These are phyloP conservation scores for Cylindroiulus punctatus DNA, from an alignment of 2,888 invertebrate species.

Conservation along the genomic window DNA sequence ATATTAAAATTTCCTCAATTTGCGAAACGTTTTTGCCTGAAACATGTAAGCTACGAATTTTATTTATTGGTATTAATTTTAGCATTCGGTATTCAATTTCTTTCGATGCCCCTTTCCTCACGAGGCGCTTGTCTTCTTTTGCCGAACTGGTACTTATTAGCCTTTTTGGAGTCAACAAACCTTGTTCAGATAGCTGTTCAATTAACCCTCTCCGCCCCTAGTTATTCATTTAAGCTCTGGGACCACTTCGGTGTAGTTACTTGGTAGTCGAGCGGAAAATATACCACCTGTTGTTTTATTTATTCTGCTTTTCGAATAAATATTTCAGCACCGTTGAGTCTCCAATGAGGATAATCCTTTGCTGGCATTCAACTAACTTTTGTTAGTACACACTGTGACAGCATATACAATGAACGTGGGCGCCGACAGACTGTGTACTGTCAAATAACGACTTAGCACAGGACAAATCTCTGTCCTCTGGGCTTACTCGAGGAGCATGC, in stretches of 20 bases:
- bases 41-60: too few species aligned
- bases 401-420: not conserved
- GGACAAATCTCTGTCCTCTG: not conserved
- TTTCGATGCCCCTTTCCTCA: not conserved
- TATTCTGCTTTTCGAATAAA: not conserved
- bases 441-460: not conserved
- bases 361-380: constrained; percentile 9
- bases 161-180: not conserved
- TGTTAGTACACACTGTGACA: not conserved
- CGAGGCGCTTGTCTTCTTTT: not conserved
- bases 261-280: not conserved
- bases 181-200: not conserved
- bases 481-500: not conserved
- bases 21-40: too few species aligned
- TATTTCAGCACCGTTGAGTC: not conserved
- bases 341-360: constrained; percentile 4
- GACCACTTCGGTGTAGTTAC: not conserved
- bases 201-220: constrained; percentile 1
- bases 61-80: too few species aligned
- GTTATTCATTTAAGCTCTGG: not conserved
- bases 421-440: not conserved
- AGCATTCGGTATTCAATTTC: not conserved
- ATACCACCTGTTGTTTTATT: constrained; percentile 29
- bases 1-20: too few species aligned
- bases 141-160: not conserved